Evolutionary conservation across 2,888 invertebrate species (phyloP).

Genomic region (Philaethria dido): DNA sequence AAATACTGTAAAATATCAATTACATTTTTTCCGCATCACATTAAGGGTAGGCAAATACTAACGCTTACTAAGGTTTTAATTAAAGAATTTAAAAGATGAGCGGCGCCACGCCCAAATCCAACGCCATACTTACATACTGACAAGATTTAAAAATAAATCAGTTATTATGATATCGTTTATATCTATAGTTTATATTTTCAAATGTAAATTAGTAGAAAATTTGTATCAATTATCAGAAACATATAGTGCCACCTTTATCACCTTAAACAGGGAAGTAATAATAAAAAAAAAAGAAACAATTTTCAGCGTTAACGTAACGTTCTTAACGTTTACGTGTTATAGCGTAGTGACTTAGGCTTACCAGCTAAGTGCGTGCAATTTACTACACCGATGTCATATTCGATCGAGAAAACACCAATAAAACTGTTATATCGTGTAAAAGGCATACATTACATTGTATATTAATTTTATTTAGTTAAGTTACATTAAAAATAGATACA

Average conservation of each 20-base stretch:
- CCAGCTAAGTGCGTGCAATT: not conserved
- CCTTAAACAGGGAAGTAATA: not conserved
- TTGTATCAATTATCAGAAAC: no score
- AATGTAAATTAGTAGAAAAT: no score
- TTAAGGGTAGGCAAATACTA: no score
- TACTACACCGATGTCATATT: conserved; percentile 1
- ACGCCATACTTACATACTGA: no score
- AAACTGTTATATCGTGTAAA: not conserved
- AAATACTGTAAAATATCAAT: no score
- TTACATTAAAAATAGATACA: not conserved
- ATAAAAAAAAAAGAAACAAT: not conserved
- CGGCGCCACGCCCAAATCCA: no score
- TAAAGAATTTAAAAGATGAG: no score
- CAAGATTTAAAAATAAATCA: no score
- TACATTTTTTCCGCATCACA: no score
- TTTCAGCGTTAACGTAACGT: not conserved
- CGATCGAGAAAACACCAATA: not conserved
- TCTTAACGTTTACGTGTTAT: not conserved
- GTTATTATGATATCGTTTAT: no score
- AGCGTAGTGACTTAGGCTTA: conserved; percentile 4
- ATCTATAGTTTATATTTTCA: no score
- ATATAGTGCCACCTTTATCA: not conserved
- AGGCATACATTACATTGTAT: not conserved
- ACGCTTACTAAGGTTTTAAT: no score
- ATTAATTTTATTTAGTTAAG: not conserved